Percentiles rank a stretch among this genome's conserved stretches.
These are phyloP conservation scores for Drosophila rhopaloa DNA, from an alignment of 1,140 invertebrate species.

Conservation along the genomic window DNA sequence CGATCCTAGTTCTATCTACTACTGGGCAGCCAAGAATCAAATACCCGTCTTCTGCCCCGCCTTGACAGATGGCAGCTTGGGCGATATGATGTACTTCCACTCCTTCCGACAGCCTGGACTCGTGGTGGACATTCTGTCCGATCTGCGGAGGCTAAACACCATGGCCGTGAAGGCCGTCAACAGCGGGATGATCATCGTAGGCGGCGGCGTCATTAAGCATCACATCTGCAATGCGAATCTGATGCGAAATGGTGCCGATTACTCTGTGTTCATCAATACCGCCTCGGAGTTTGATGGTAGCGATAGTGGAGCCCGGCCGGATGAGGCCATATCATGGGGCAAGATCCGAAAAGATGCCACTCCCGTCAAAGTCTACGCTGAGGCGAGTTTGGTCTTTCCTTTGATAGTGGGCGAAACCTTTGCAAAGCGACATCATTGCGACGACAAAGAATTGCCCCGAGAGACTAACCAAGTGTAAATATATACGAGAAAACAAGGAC, in stretches of 20 bases:
- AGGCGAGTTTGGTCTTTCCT: constrained; percentile 98
- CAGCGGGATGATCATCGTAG: constrained; percentile 98
- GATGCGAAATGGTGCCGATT: constrained; percentile 99
- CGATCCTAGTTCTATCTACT: constrained; percentile 96
- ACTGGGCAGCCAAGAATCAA: constrained; percentile 98
- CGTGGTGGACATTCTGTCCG: constrained; percentile 96
- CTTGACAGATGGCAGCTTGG: constrained; percentile 98
- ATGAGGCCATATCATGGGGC: constrained; percentile 99
- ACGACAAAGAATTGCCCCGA: constrained; percentile 28
- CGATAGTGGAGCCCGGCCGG: constrained; percentile 98
- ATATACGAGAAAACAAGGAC: constrained; percentile 27
- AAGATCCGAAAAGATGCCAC: constrained; percentile 95
- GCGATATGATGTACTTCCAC: constrained; percentile 99
- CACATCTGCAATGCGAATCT: constrained; percentile 99
- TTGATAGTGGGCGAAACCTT: constrained; percentile 98
- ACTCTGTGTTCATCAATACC: constrained; percentile 98
- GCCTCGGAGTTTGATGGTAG: constrained; percentile 99
- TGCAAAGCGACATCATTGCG: constrained; percentile 87
- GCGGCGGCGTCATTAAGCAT: constrained; percentile 99
- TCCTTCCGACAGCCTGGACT: constrained; percentile 96
- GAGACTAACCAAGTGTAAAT: constrained; percentile 37
- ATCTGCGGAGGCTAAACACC: constrained; percentile 95
- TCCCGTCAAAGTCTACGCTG: constrained; percentile 98
- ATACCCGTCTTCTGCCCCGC: constrained; percentile 99
- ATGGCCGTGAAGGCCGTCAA: constrained; percentile 97